These are phyloP conservation scores for Choreutis nemorana DNA, from an alignment of 2,888 invertebrate species.

Conservation along the genomic window DNA sequence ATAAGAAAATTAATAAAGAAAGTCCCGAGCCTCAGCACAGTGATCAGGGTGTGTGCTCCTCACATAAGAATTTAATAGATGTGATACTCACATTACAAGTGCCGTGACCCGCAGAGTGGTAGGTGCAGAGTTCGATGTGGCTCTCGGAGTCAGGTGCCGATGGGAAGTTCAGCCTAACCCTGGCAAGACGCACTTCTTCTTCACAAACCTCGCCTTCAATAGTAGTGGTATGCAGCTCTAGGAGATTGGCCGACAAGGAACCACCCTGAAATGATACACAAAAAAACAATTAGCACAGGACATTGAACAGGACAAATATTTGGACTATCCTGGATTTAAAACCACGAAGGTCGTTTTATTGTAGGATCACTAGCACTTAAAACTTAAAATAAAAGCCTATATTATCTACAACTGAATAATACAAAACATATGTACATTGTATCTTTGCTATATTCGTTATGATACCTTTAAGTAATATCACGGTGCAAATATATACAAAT, in stretches of 20 bases:
- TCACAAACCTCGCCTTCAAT: constrained; percentile 20
- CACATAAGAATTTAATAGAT: too few species aligned
- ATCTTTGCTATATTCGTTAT: not conserved
- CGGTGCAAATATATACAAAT: not conserved
- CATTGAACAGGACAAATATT: too few species aligned
- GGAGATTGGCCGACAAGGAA: constrained; percentile 20
- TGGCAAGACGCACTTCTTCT: constrained; percentile 11
- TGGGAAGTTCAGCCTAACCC: constrained; percentile 16
- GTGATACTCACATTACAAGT: constrained; percentile 32
- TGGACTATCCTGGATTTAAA: too few species aligned
- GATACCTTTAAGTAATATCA: too few species aligned
- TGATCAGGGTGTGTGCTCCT: too few species aligned
- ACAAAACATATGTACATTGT: not conserved
- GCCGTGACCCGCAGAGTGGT: constrained; percentile 22
- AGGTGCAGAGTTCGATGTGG: constrained; percentile 31
- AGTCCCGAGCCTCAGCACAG: too few species aligned
- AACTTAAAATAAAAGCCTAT: too few species aligned
- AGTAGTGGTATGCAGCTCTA: constrained; percentile 15
- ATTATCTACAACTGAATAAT: not conserved
- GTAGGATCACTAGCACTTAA: too few species aligned
- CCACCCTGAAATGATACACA: constrained; percentile 18
- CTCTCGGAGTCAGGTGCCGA: constrained; percentile 26
- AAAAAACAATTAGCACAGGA: too few species aligned
- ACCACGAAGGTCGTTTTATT: too few species aligned
- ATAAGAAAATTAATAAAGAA: too few species aligned